phyloP scores from a whole-genome alignment of 2,113 vertebrate species.

The Aphelocoma coerulescens region DNA sequence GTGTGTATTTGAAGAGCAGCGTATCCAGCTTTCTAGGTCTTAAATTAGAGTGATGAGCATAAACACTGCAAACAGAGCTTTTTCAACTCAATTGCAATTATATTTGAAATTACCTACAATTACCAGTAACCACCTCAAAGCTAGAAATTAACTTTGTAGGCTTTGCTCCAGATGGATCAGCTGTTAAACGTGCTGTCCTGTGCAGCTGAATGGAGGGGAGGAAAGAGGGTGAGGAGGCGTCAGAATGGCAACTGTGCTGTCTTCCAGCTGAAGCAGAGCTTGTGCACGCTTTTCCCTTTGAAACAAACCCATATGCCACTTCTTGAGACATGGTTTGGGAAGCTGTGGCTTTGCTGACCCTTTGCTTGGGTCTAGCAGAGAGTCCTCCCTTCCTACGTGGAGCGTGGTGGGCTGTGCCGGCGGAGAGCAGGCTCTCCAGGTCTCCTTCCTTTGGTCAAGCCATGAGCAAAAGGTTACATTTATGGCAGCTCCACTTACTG shows the following conservation, averaged over 20 bases:
- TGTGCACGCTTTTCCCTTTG: not conserved
- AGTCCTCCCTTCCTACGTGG: fast-evolving
- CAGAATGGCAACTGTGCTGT: not conserved
- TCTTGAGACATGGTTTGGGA: not conserved
- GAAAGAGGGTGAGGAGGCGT: not conserved
- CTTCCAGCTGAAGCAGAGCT: not conserved
- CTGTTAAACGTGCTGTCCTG: slow-evolving; percentile 71
- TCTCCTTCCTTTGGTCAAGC: not conserved
- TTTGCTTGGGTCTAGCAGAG: not conserved
- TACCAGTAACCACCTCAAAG: slow-evolving; percentile 82
- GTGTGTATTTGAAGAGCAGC: slow-evolving; percentile 64
- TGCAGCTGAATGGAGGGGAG: not conserved
- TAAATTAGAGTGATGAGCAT: slow-evolving; percentile 87
- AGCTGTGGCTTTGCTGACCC: not conserved
- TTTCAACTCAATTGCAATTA: slow-evolving; percentile 84
- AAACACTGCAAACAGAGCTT: slow-evolving; percentile 83
- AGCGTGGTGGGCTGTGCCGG: not conserved
- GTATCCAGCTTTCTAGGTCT: slow-evolving; percentile 73
- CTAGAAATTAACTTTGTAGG: slow-evolving; percentile 87
- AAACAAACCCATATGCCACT: not conserved
- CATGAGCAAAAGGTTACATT: not conserved
- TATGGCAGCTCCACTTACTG: not conserved
- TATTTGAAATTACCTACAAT: slow-evolving; percentile 91
- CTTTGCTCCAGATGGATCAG: slow-evolving; percentile 82
- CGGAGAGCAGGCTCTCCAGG: not conserved